A percentile compares a stretch with the other conserved stretches of the same genome.
Evolutionary conservation across 2,797 vertebrate genomes (phyloP).

Genomic region (Myripristis murdjan): DNA sequence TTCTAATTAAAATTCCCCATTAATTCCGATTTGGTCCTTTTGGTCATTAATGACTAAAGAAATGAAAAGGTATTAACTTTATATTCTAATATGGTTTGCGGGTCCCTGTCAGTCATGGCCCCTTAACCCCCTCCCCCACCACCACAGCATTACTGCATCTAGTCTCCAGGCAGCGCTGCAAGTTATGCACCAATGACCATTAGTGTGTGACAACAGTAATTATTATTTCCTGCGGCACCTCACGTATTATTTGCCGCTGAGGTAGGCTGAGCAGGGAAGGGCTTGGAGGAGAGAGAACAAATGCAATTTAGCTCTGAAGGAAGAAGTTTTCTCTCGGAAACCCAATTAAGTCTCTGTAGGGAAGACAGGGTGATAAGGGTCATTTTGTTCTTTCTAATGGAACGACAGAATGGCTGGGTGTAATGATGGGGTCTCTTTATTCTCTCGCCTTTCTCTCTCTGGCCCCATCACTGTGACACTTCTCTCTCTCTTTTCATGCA

Average conservation of each 20-base stretch:
- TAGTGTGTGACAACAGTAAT: slow-evolving; percentile 65
- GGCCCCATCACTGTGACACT: slow-evolving; percentile 63
- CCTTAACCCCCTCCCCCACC: too few relatives aligned
- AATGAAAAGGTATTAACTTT: too few relatives aligned
- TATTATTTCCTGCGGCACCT: slow-evolving; percentile 57
- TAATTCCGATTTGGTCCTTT: too few relatives aligned
- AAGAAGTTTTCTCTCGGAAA: slow-evolving; percentile 64
- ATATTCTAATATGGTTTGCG: too few relatives aligned
- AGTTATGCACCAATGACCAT: slow-evolving; percentile 59
- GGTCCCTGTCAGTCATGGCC: too few relatives aligned
- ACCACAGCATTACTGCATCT: slow-evolving; percentile 57
- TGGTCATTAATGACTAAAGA: too few relatives aligned
- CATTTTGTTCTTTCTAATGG: slow-evolving; percentile 73
- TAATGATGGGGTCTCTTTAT: slow-evolving; percentile 72
- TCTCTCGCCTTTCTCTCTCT: slow-evolving; percentile 70
- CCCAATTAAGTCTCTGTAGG: slow-evolving; percentile 67
- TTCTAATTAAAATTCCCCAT: too few relatives aligned
- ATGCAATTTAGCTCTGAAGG: slow-evolving; percentile 73
- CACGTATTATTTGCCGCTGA: slow-evolving; percentile 26
- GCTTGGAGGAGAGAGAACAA: slow-evolving; percentile 53
- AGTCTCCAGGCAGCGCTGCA: slow-evolving; percentile 42
- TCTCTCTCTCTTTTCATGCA: neutral
- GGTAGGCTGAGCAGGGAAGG: slow-evolving; percentile 43
- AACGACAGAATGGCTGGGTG: slow-evolving; percentile 51
- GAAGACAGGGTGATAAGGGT: slow-evolving; percentile 64